Base-by-base conservation (phyloP, 2,888 invertebrate species). In the Chirona hameri region DNA sequence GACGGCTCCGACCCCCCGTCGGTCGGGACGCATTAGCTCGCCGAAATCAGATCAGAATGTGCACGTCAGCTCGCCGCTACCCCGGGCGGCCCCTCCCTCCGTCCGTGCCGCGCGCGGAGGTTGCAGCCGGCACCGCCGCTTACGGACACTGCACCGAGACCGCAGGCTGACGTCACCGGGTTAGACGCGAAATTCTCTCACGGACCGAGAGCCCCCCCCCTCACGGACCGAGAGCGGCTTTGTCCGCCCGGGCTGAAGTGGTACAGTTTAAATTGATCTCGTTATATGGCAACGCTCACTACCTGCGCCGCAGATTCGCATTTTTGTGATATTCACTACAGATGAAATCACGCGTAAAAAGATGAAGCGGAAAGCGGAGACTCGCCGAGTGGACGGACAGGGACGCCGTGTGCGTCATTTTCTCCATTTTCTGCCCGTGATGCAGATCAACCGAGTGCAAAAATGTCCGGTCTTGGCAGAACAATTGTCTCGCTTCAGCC, bases 21-120 rank as follows among this genome's bases (percentile, higher is more conserved):
- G 76, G 2, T 21, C 21, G n/a, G 46, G 46, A 2, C 46, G 76
- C 76, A 76, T 76, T 76, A 76, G 76, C 39, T 10, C 31, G 72
- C 76, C 21, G 24, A 24, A 76, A 76, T 76, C 76, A 76, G 76
- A 76, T 76, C 76, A 76, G 46, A 76, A 76, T 76, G 76, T 76
- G 76, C 76, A 39, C 39, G 76, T 76, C 76, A 76, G 72, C 12
- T n/a, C 72, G 21, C 24, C 60, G 60, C 60, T 2, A 2, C 21
- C 24, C 60, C 52, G 1, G 39, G 39, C 39, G 7, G 39, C 52
- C 52, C 52, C 52, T 52, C 52, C 52, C 52, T 52, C 7, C n/a
- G 52, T 7, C 65, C n/a, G n/a, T 2, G n/a, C 27, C 65, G 10
- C 65, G n/a, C n/a, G n/a, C 65, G 10, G 65, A 65, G 27, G n/a